phyloP scores from a whole-genome alignment of 2,113 vertebrate genomes.

The Brachyhypopomus gauderio region DNA sequence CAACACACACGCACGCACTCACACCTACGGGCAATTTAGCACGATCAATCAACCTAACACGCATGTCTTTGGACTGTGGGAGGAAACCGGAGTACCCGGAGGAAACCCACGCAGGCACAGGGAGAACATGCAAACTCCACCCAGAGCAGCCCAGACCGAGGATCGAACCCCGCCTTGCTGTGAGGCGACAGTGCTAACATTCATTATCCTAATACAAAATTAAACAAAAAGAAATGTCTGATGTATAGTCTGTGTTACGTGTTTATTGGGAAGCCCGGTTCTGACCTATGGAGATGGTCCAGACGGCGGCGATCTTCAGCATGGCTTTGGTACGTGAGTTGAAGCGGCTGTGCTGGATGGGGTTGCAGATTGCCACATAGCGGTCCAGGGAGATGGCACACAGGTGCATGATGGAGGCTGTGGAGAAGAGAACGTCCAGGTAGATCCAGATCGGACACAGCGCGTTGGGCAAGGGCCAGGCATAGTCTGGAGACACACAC shows the following conservation, averaged over 20 bases:
- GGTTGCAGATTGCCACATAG: constrained; percentile 97
- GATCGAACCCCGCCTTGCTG: too few species aligned
- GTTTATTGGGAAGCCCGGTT: too few species aligned
- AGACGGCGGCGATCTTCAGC: constrained; percentile 98
- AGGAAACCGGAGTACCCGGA: too few species aligned
- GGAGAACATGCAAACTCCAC: too few species aligned
- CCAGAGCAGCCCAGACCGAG: too few species aligned
- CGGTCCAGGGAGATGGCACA: constrained; percentile 98
- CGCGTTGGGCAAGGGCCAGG: constrained; percentile 90
- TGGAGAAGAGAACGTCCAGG: constrained; percentile 97
- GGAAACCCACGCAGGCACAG: too few species aligned
- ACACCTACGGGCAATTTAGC: too few species aligned
- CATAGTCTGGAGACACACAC: constrained; percentile 79
- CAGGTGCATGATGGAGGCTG: constrained; percentile 98
- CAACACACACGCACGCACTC: too few species aligned
- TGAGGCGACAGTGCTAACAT: too few species aligned
- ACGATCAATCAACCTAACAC: too few species aligned
- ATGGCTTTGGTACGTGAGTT: constrained; percentile 99
- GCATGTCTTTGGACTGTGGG: too few species aligned
- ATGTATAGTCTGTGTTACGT: neutral
- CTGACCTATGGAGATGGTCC: constrained; percentile 96
- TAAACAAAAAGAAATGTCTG: neutral
- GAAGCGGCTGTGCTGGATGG: constrained; percentile 98
- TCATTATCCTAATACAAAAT: too few species aligned
- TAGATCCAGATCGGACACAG: constrained; percentile 99